phyloP scores from a whole-genome alignment of 2,797 vertebrate genomes.

The Pangasius krempfi region DNA sequence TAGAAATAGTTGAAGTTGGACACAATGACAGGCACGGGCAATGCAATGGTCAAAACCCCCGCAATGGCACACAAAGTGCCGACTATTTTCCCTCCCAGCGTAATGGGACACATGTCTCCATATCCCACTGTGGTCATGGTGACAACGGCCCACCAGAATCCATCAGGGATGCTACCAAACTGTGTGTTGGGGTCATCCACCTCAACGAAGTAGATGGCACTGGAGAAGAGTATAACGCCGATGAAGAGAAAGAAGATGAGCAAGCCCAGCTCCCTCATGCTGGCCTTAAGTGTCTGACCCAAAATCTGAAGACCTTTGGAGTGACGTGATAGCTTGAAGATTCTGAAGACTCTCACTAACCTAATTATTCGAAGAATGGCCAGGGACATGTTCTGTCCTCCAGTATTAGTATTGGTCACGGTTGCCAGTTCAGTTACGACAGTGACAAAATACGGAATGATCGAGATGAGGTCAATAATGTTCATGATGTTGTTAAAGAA shows the following conservation, averaged over 20 bases:
- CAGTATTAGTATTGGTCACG: constrained; percentile 73
- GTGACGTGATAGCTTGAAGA: constrained; percentile 66
- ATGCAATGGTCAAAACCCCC: constrained; percentile 92
- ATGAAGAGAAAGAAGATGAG: constrained; percentile 98
- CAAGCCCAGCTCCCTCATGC: constrained; percentile 82
- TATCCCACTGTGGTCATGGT: constrained; percentile 99
- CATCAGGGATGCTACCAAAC: constrained; percentile 95
- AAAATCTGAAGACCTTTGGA: constrained; percentile 89
- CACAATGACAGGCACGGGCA: constrained; percentile 83
- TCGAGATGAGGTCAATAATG: constrained; percentile 93
- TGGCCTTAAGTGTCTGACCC: constrained; percentile 91
- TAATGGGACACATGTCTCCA: constrained; percentile 95
- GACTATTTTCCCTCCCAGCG: constrained; percentile 92
- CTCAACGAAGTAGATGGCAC: constrained; percentile 93
- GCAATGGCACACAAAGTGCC: constrained; percentile 94
- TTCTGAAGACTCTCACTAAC: constrained; percentile 91
- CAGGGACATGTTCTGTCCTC: constrained; percentile 93
- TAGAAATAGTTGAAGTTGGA: constrained; percentile 93
- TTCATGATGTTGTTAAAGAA: constrained; percentile 99
- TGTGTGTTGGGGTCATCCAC: constrained; percentile 93
- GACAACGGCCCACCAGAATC: constrained; percentile 98
- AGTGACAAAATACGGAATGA: constrained; percentile 96
- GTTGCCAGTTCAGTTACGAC: constrained; percentile 86
- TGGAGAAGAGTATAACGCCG: constrained; percentile 95
- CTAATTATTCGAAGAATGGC: constrained; percentile 93